These are phyloP conservation scores for Tetropium fuscum DNA, from an alignment of 2,888 invertebrate genomes.

Conservation along the genomic window DNA sequence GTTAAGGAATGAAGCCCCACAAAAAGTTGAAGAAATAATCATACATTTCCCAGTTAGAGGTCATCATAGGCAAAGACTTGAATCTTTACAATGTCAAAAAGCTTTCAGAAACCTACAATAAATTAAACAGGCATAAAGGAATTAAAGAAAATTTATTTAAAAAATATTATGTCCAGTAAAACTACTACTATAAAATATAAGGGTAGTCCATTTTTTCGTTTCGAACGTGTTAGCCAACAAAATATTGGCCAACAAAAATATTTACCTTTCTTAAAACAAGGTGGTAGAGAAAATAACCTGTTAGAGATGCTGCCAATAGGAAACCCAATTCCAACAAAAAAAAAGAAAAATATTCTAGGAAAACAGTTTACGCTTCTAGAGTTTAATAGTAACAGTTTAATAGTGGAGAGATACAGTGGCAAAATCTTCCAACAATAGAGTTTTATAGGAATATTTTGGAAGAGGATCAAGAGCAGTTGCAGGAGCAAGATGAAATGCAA, in stretches of 20 bases:
- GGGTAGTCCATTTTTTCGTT: not conserved
- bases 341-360: not conserved
- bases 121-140: not conserved
- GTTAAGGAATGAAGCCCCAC: not conserved
- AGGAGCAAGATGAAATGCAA: not conserved
- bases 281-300: not conserved
- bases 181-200: not conserved
- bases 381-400: not conserved
- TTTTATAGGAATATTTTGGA: not conserved
- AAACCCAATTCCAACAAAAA: not conserved
- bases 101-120: not conserved
- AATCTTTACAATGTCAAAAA: not conserved
- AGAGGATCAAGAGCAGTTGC: not conserved
- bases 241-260: conserved; percentile 15
- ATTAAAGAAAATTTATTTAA: not conserved
- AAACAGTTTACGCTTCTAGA: no score
- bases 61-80: conserved; percentile 2
- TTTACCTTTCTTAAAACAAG: conserved; percentile 1
- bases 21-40: not conserved
- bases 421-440: not conserved
- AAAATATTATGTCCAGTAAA: not conserved
- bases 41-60: conserved; percentile 12
- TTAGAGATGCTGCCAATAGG: not conserved
- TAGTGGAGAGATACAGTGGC: not conserved
- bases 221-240: not conserved